Percentiles rank a stretch among this genome's conserved stretches.
phyloP scores from a whole-genome alignment of 2,888 invertebrate genomes.

The Leucania comma region DNA sequence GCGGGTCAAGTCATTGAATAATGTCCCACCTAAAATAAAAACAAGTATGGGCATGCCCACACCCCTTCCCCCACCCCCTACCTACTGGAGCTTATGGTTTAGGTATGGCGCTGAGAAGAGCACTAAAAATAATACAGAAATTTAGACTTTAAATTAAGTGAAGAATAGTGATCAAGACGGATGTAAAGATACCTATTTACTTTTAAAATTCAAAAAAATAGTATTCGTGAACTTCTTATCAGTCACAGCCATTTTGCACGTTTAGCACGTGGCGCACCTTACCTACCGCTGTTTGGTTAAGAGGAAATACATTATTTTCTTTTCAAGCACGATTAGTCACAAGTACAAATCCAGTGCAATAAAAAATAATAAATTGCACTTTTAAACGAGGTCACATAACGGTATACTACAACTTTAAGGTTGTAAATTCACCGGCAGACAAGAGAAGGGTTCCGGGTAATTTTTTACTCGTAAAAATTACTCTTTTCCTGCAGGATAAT shows the following conservation, averaged over 20 bases:
- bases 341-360: constrained; percentile 12
- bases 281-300: background rate
- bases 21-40: no score
- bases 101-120: no score
- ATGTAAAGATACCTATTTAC: no score
- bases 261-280: background rate
- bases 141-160: no score
- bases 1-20: no score
- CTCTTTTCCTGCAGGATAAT: constrained; percentile 4
- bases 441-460: constrained; percentile 59
- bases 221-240: background rate
- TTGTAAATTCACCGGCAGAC: constrained; percentile 21
- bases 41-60: no score
- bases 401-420: constrained; percentile 26
- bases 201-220: background rate
- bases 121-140: no score
- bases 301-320: constrained; percentile 10
- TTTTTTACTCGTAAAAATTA: constrained; percentile 9
- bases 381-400: constrained; percentile 44
- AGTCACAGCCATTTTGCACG: background rate
- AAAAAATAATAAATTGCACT: constrained; percentile 22
- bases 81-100: no score
- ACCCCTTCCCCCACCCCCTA: no score
- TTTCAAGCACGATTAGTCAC: constrained; percentile 33
- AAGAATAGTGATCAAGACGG: no score